Conservation (phyloP, 1,140 invertebrate genomes). For the Laupala kohalensis region DNA sequence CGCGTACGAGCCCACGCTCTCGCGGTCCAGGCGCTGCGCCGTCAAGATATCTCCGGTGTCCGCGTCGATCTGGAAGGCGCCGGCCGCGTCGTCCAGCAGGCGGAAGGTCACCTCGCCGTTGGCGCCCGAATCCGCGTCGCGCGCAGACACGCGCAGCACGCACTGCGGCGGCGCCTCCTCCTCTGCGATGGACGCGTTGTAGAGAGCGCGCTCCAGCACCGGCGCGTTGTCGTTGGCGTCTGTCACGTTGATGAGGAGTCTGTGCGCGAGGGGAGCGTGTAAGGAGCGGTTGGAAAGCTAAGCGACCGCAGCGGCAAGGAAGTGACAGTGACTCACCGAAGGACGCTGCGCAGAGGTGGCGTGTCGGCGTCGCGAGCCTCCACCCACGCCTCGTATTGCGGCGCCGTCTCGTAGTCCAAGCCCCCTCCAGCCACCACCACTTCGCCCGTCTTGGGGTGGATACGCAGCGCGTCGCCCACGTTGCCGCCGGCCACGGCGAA, state of each 20-base stretch:
- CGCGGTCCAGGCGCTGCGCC: constrained; percentile 69
- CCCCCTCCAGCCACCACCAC: constrained; percentile 59
- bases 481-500: constrained; percentile 87
- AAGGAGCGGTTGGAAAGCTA: too few species aligned
- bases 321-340: constrained; percentile 20
- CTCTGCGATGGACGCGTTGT: constrained; percentile 73
- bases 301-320: too few species aligned
- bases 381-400: constrained; percentile 81
- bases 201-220: constrained; percentile 61
- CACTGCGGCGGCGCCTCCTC: constrained; percentile 68
- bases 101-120: constrained; percentile 75
- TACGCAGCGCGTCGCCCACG: constrained; percentile 65
- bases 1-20: constrained; percentile 70
- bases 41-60: constrained; percentile 76
- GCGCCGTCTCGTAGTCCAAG: constrained; percentile 77
- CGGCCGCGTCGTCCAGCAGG: constrained; percentile 58
- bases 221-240: constrained; percentile 88
- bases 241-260: constrained; percentile 70
- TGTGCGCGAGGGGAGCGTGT: constrained; percentile 15
- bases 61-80: constrained; percentile 66
- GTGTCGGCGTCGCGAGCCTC: constrained; percentile 76
- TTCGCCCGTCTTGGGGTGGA: constrained; percentile 66
- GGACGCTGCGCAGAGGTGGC: constrained; percentile 60
- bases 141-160: constrained; percentile 65
- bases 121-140: constrained; percentile 71